Conservation (phyloP, 2,113 vertebrate genomes). For the Psittacara wagleri region DNA sequence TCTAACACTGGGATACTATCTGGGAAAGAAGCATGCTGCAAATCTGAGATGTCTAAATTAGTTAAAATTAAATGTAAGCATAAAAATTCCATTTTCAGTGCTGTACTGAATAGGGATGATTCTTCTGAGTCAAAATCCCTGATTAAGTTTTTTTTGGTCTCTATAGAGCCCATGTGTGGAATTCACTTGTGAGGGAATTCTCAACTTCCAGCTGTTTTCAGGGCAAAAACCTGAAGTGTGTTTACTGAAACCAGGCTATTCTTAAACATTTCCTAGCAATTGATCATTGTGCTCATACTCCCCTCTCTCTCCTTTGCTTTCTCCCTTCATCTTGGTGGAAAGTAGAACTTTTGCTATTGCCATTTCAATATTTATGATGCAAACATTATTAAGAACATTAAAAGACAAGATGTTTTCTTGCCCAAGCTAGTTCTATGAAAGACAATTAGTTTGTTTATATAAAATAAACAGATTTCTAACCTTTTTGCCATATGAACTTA, state of each 20-base stretch:
- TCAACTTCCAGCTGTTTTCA: not conserved
- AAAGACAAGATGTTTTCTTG: not conserved
- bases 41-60: not conserved
- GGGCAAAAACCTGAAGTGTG: not conserved
- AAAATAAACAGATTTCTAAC: not conserved
- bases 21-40: not conserved
- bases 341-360: not conserved
- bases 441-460: not conserved
- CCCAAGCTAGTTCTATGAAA: not conserved
- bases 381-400: not conserved
- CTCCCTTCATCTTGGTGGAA: not conserved
- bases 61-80: not conserved
- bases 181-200: not conserved
- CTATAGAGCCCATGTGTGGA: not conserved
- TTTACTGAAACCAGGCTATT: not conserved
- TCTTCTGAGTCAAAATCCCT: not conserved
- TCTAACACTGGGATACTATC: constrained; percentile 2
- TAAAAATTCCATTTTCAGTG: not conserved
- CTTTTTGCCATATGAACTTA: not conserved
- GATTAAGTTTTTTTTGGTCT: not conserved
- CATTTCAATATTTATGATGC: not conserved
- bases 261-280: not conserved
- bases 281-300: not conserved
- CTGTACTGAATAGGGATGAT: not conserved
- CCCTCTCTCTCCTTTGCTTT: not conserved